These are phyloP conservation scores for Heliconius ismenius DNA, from an alignment of 2,888 invertebrate genomes.

Conservation along the genomic window DNA sequence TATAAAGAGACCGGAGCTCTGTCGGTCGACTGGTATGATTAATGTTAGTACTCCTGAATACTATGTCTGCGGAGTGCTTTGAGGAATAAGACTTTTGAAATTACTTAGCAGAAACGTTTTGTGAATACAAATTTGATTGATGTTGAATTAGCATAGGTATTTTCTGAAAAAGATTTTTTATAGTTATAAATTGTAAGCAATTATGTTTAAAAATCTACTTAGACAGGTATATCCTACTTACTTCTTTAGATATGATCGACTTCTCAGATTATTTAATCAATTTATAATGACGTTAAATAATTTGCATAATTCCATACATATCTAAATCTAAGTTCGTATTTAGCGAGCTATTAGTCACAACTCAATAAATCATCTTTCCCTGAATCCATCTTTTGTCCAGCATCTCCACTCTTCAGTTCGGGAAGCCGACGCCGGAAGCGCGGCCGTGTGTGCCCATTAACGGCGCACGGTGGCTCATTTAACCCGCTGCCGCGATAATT, in stretches of 20 bases:
- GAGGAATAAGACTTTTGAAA: constrained; percentile 59
- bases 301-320: neutral
- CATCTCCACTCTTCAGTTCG: constrained; percentile 36
- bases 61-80: constrained; percentile 47
- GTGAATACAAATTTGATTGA: constrained; percentile 52
- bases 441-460: constrained; percentile 71
- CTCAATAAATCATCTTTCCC: constrained; percentile 25
- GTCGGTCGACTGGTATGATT: constrained; percentile 66
- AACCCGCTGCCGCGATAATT: constrained; percentile 80
- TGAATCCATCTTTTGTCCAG: constrained; percentile 31
- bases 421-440: constrained; percentile 70
- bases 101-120: constrained; percentile 55
- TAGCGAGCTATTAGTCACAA: constrained; percentile 8
- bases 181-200: neutral
- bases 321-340: neutral
- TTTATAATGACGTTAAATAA: neutral
- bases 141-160: constrained; percentile 47
- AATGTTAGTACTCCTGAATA: constrained; percentile 60
- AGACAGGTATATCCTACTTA: neutral
- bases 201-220: neutral
- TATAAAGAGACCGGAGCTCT: constrained; percentile 55
- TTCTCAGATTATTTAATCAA: neutral
- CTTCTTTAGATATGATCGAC: neutral
- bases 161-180: neutral
- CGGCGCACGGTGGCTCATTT: constrained; percentile 80